Conservation (phyloP, 2,797 vertebrate species). For the Chaenodraco wilsoni region DNA sequence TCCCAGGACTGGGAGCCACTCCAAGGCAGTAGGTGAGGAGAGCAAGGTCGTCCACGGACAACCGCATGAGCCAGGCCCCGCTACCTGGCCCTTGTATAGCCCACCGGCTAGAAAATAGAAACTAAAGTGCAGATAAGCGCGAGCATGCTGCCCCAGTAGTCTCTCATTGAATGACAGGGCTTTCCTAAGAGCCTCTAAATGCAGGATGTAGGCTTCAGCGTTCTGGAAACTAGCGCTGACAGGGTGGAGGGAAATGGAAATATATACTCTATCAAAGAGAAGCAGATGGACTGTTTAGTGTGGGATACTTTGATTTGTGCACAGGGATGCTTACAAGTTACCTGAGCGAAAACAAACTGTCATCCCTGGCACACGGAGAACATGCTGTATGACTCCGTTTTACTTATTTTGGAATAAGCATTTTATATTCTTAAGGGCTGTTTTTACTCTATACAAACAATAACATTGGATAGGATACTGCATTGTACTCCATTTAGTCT, state of each 20-base stretch:
- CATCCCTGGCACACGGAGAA: slow-evolving; percentile 39
- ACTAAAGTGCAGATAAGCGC: slow-evolving; percentile 76
- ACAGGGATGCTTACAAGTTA: slow-evolving; percentile 48
- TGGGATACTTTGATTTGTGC: slow-evolving; percentile 56
- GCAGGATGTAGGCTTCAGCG: slow-evolving; percentile 80
- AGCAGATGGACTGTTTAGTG: slow-evolving; percentile 71
- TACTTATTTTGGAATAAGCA: background rate
- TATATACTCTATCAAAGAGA: slow-evolving; percentile 55
- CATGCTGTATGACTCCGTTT: slow-evolving; percentile 1
- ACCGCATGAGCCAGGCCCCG: slow-evolving; percentile 77
- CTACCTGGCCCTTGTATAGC: slow-evolving; percentile 77
- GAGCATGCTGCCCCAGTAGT: slow-evolving; percentile 74
- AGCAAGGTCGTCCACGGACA: slow-evolving; percentile 90
- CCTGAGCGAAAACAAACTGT: slow-evolving; percentile 48
- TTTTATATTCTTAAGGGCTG: background rate
- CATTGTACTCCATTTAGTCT: background rate
- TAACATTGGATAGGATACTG: background rate
- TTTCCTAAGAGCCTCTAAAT: slow-evolving; percentile 85
- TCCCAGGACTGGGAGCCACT: slow-evolving; percentile 87
- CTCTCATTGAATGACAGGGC: slow-evolving; percentile 79
- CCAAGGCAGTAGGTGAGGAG: slow-evolving; percentile 87
- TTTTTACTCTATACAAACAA: background rate
- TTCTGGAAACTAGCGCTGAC: slow-evolving; percentile 60
- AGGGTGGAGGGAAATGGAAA: slow-evolving; percentile 65
- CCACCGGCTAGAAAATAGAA: slow-evolving; percentile 74